phyloP scores from a whole-genome alignment of 92 coral and sea anemone genomes.

The Umimayanthus kanabou region DNA sequence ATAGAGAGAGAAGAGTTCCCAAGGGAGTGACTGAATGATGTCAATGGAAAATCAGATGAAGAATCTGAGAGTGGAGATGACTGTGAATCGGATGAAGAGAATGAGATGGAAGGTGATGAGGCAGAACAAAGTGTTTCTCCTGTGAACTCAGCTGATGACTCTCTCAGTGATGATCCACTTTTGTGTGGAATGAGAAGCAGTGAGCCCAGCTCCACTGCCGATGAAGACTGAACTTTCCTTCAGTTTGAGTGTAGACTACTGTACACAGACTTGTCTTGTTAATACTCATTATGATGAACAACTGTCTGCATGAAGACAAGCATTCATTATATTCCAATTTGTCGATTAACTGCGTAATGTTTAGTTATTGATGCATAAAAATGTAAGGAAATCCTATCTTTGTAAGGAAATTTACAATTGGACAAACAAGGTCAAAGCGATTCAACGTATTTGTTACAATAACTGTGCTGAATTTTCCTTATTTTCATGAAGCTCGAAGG shows the following conservation, averaged over 20 bases:
- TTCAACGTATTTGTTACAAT: slow-evolving; percentile 12
- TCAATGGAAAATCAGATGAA: slow-evolving; percentile 48
- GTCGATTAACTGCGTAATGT: slow-evolving; percentile 16
- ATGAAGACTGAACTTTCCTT: slow-evolving; percentile 30
- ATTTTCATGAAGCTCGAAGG: not conserved
- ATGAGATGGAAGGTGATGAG: slow-evolving; percentile 47
- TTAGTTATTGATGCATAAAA: slow-evolving; percentile 36
- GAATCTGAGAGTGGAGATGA: slow-evolving; percentile 52
- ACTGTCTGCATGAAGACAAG: slow-evolving; percentile 28
- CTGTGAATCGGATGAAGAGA: slow-evolving; percentile 42
- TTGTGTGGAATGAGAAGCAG: slow-evolving; percentile 67
- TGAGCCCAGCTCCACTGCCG: slow-evolving; percentile 43
- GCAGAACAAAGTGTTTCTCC: slow-evolving; percentile 47
- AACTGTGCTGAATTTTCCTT: too few species aligned
- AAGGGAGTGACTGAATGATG: slow-evolving; percentile 62
- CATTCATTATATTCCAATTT: slow-evolving; percentile 10
- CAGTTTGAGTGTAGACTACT: slow-evolving; percentile 41
- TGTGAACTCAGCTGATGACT: slow-evolving; percentile 48
- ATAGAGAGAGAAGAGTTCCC: slow-evolving; percentile 66
- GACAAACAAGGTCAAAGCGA: slow-evolving; percentile 13
- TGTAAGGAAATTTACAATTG: slow-evolving; percentile 25
- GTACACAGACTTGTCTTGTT: slow-evolving; percentile 14
- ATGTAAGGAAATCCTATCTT: slow-evolving; percentile 22
- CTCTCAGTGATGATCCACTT: slow-evolving; percentile 62
- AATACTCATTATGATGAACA: slow-evolving; percentile 28